Percentiles rank a stretch among this genome's conserved stretches.
Evolutionary conservation across 2,113 vertebrate species (phyloP).

Genomic region (Heliornis fulica): DNA sequence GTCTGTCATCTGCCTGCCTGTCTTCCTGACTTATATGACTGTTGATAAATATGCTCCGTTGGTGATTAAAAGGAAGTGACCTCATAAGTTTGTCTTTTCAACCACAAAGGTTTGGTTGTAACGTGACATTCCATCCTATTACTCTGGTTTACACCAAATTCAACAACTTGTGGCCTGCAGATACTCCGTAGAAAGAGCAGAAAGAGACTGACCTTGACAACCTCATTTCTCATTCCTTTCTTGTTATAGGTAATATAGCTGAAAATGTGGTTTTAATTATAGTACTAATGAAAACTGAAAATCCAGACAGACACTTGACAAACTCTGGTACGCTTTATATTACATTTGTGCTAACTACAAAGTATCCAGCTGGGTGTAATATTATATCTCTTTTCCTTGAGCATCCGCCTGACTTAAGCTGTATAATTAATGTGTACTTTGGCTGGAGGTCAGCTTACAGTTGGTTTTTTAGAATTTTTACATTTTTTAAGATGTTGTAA

Average conservation of each 20-base stretch:
- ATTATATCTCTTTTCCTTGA: slow-evolving; percentile 75
- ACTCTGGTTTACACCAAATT: slow-evolving; percentile 75
- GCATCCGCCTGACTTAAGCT: slow-evolving; percentile 82
- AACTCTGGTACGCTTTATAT: slow-evolving; percentile 83
- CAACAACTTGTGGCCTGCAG: slow-evolving; percentile 78
- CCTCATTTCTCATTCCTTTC: slow-evolving; percentile 84
- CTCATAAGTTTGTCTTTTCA: slow-evolving; percentile 65
- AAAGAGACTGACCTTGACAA: slow-evolving; percentile 79
- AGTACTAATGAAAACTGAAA: slow-evolving; percentile 85
- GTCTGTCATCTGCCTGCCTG: slow-evolving; percentile 37
- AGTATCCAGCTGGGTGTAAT: slow-evolving; percentile 85
- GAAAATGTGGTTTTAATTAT: slow-evolving; percentile 87
- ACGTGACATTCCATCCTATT: slow-evolving; percentile 58
- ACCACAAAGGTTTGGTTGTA: slow-evolving; percentile 71
- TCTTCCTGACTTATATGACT: slow-evolving; percentile 2
- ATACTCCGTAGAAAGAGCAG: slow-evolving; percentile 77
- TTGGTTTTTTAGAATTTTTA: slow-evolving; percentile 72
- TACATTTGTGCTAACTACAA: slow-evolving; percentile 86
- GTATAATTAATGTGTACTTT: slow-evolving; percentile 87
- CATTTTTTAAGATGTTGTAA: slow-evolving; percentile 76
- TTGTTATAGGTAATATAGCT: slow-evolving; percentile 84
- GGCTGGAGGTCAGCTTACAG: slow-evolving; percentile 81
- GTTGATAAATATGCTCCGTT: slow-evolving; percentile 14
- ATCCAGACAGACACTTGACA: slow-evolving; percentile 86
- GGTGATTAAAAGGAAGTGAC: slow-evolving; percentile 73